phyloP scores from a whole-genome alignment of 2,113 vertebrate species.

The Saguinus midas region DNA sequence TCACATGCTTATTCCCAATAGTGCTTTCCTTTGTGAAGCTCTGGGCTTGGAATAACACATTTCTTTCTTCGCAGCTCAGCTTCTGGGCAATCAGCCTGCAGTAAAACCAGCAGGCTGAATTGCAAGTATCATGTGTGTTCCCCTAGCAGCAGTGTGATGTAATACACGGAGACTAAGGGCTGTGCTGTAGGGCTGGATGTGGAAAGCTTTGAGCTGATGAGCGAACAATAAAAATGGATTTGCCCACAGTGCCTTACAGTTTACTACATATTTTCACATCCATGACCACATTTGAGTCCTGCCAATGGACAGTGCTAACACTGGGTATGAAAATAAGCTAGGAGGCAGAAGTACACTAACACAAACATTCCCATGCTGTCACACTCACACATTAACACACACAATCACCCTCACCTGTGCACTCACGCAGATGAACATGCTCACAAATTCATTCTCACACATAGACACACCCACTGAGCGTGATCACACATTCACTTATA shows the following conservation, averaged over 20 bases:
- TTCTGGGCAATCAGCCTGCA: slow-evolving; percentile 14
- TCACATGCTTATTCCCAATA: background rate
- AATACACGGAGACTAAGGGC: background rate
- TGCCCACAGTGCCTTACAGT: background rate
- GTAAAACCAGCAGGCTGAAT: slow-evolving; percentile 22
- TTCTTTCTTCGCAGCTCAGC: slow-evolving; percentile 21
- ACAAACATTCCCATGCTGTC: background rate
- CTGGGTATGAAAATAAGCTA: background rate
- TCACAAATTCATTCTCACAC: background rate
- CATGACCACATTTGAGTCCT: background rate
- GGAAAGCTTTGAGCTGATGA: background rate
- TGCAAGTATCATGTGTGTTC: background rate
- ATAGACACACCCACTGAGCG: background rate
- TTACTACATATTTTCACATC: background rate
- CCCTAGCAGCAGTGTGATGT: slow-evolving; percentile 34
- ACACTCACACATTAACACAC: background rate
- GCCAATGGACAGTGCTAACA: background rate
- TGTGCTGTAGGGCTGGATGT: background rate
- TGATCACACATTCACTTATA: background rate
- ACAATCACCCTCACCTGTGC: background rate
- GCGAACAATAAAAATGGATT: background rate
- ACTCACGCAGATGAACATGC: background rate
- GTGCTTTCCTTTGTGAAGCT: slow-evolving; percentile 16
- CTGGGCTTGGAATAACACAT: background rate
- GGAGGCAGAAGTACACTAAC: background rate